A percentile compares a stretch with the other conserved stretches of the same genome.
phyloP scores from a whole-genome alignment of 1,140 invertebrate species.

The Drosophila sulfurigaster region DNA sequence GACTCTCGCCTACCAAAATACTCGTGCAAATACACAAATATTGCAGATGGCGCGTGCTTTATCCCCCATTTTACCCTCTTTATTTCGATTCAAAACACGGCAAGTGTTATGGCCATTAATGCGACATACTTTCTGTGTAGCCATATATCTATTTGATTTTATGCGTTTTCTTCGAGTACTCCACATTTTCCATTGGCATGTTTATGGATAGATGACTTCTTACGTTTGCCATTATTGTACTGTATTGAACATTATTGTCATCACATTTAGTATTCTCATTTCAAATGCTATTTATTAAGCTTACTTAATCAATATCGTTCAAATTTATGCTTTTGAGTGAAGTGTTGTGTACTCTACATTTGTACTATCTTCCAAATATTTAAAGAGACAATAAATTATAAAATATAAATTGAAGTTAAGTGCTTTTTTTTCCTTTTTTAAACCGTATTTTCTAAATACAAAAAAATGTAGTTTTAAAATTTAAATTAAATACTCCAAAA shows the following conservation, averaged over 20 bases:
- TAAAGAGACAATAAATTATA: no score
- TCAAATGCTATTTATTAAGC: background rate
- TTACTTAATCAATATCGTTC: background rate
- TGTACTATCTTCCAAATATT: no score
- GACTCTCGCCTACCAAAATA: slow-evolving; percentile 1
- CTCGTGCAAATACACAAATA: background rate
- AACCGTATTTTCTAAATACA: no score
- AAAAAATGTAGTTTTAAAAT: no score
- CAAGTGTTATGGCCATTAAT: slow-evolving; percentile 33
- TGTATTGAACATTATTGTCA: slow-evolving; percentile 1
- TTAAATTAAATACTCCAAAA: no score
- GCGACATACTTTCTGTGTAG: slow-evolving; percentile 4
- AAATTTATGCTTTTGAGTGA: background rate
- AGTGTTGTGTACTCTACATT: no score
- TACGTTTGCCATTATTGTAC: background rate
- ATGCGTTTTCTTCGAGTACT: slow-evolving; percentile 1
- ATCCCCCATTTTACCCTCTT: background rate
- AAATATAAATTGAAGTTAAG: no score
- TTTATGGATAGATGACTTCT: background rate
- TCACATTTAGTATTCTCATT: background rate
- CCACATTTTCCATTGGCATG: slow-evolving; percentile 16
- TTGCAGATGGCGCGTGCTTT: slow-evolving; percentile 18
- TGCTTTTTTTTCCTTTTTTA: no score
- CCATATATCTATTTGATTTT: slow-evolving; percentile 11
- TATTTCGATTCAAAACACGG: slow-evolving; percentile 2